These are phyloP conservation scores for Ormyrus labotus DNA, from an alignment of 2,888 invertebrate species.

Conservation along the genomic window DNA sequence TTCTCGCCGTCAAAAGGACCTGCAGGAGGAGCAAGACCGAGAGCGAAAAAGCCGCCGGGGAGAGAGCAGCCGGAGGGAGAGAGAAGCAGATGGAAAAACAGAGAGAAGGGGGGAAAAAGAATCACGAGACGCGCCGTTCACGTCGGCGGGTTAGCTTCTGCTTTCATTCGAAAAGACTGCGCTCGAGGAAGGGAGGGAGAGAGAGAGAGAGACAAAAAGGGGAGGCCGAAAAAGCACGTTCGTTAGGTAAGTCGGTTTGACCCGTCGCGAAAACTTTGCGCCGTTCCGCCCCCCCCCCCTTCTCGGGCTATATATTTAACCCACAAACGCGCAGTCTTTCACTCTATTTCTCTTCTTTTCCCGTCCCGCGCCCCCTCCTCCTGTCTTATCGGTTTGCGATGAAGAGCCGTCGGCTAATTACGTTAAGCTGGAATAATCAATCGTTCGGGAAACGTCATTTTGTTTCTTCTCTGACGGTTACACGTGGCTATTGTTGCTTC, in stretches of 20 bases:
- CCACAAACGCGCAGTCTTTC: constrained; percentile 21
- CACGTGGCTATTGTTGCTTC: neutral
- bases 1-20: neutral
- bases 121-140: constrained; percentile 43
- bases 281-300: neutral
- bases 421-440: constrained; percentile 25
- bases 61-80: constrained; percentile 56
- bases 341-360: constrained; percentile 42
- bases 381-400: neutral
- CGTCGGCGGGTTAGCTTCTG: constrained; percentile 30
- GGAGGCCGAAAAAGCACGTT: constrained; percentile 46
- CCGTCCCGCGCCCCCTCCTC: neutral
- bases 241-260: constrained; percentile 53
- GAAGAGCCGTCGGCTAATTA: constrained; percentile 25
- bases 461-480: neutral
- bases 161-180: constrained; percentile 34
- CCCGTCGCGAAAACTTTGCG: constrained; percentile 47
- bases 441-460: constrained; percentile 15
- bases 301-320: constrained; percentile 22
- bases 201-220: constrained; percentile 30
- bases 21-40: constrained; percentile 35
- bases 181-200: neutral
- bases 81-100: constrained; percentile 56
- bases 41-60: neutral
- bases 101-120: constrained; percentile 37